phyloP scores from a whole-genome alignment of 2,888 invertebrate genomes.

The Drosophila kanekoi region DNA sequence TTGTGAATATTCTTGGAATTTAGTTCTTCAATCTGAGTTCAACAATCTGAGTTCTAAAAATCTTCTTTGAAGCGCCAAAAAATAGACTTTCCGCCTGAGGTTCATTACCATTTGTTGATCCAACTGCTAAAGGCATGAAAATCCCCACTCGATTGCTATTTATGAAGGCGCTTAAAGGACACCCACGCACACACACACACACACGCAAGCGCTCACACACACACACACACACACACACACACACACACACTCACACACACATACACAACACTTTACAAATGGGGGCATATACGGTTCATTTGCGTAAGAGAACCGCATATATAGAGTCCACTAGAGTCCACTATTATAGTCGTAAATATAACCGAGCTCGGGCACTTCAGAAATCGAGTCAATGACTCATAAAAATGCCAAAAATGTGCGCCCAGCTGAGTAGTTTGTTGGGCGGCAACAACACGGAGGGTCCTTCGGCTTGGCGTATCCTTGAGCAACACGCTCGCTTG shows the following conservation, averaged over 20 bases:
- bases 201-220: too few relatives aligned
- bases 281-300: constrained; percentile 38
- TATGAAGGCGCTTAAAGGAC: constrained; percentile 38
- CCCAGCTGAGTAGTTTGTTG: constrained; percentile 51
- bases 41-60: neutral
- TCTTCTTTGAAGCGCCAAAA: constrained; percentile 2
- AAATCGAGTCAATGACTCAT: constrained; percentile 81
- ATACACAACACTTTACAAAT: constrained; percentile 7
- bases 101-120: constrained; percentile 60
- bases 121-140: constrained; percentile 32
- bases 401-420: constrained; percentile 79
- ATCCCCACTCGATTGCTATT: constrained; percentile 42
- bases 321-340: constrained; percentile 35
- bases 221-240: constrained; percentile 8
- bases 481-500: constrained; percentile 39
- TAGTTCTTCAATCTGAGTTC: neutral
- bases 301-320: constrained; percentile 40
- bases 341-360: constrained; percentile 45
- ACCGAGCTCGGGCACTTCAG: constrained; percentile 58
- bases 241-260: constrained; percentile 4
- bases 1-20: neutral
- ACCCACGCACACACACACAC: constrained; percentile 8
- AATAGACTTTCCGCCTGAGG: neutral
- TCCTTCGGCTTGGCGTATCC: constrained; percentile 36
- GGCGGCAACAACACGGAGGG: constrained; percentile 19